Conservation (phyloP, 2,797 vertebrate species). For the Gambelia wislizenii region DNA sequence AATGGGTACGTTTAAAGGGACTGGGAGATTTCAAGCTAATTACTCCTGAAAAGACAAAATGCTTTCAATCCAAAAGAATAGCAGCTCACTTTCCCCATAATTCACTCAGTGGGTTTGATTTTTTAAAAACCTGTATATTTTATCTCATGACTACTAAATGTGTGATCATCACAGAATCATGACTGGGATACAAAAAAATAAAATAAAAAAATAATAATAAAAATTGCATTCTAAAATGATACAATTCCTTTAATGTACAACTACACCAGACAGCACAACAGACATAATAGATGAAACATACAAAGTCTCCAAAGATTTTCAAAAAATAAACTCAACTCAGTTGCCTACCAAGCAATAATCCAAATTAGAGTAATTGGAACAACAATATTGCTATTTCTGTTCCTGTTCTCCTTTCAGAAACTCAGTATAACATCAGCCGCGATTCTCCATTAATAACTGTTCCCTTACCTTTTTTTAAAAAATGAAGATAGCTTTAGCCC, state of each 20-base stretch:
- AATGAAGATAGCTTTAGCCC: background rate
- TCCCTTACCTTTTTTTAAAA: conserved; percentile 52
- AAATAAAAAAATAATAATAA: too few relatives aligned
- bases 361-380: conserved; percentile 6
- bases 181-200: conserved; percentile 35
- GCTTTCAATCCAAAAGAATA: conserved; percentile 49
- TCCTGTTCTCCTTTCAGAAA: conserved; percentile 41
- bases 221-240: conserved; percentile 53
- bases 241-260: background rate
- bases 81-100: conserved; percentile 25
- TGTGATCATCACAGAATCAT: conserved; percentile 37
- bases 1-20: background rate
- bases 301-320: background rate
- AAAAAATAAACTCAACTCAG: background rate
- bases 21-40: conserved; percentile 15
- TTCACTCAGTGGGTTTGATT: conserved; percentile 14
- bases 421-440: background rate
- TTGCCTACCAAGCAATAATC: background rate
- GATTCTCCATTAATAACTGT: background rate
- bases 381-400: background rate
- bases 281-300: conserved; percentile 39
- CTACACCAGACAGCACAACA: background rate
- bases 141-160: conserved; percentile 53
- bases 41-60: conserved; percentile 36
- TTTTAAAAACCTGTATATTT: conserved; percentile 38